phyloP scores from a whole-genome alignment of 2,888 invertebrate genomes.

The Luffia ferchaultella region DNA sequence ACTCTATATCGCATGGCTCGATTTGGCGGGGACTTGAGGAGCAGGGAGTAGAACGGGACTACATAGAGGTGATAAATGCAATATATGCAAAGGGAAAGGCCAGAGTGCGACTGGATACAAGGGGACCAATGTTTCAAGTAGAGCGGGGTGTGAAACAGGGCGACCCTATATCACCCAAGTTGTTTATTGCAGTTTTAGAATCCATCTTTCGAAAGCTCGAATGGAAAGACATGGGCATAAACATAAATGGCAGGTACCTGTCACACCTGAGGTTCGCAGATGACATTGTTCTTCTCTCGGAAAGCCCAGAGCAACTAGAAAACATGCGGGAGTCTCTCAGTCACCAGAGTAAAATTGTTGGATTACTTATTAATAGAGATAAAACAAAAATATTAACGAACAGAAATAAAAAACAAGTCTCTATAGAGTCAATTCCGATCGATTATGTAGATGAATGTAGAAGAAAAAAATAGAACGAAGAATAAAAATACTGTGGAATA shows the following conservation, averaged over 20 bases:
- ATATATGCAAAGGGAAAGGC: background rate
- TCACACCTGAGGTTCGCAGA: conserved; percentile 2
- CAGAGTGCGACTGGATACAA: background rate
- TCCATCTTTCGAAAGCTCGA: background rate
- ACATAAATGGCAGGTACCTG: conserved; percentile 3
- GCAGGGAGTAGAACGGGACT: background rate
- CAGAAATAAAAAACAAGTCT: background rate
- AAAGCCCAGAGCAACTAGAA: conserved; percentile 1
- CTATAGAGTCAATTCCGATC: background rate
- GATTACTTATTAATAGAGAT: conserved; percentile 1
- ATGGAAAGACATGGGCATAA: conserved; percentile 1
- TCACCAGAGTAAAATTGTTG: conserved; percentile 3
- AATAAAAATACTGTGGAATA: too few species aligned
- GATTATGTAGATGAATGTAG: conserved; percentile 4
- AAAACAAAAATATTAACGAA: conserved; percentile 7
- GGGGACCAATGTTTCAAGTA: background rate
- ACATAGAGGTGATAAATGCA: conserved; percentile 1
- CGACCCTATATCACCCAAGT: conserved; percentile 3
- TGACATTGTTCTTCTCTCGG: conserved; percentile 2
- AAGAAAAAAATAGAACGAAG: too few species aligned
- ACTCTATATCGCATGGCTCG: conserved; percentile 1
- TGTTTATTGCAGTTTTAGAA: conserved; percentile 1
- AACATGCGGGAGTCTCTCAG: conserved; percentile 2
- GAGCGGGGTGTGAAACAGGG: conserved; percentile 1
- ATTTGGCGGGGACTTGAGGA: background rate